phyloP scores from a whole-genome alignment of 2,797 vertebrate genomes.

The Numenius phaeopus region DNA sequence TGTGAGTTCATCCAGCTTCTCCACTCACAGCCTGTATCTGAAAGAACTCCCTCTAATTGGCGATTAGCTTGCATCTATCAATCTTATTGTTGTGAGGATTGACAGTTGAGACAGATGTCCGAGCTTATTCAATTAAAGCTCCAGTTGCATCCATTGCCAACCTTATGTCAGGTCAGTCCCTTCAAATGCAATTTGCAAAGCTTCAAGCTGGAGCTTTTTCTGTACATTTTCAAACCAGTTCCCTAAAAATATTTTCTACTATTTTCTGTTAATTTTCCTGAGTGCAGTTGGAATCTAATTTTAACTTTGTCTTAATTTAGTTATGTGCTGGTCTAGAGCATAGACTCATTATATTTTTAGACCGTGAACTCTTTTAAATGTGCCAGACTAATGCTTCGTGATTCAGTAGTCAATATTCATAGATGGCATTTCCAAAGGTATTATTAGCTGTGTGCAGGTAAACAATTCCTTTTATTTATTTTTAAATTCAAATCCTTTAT shows the following conservation, averaged over 20 bases:
- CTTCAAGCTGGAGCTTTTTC: not conserved
- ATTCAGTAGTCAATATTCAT: constrained; percentile 29
- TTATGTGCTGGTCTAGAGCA: not conserved
- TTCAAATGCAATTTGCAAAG: constrained; percentile 51
- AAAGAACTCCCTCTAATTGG: constrained; percentile 42
- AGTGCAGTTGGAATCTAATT: not conserved
- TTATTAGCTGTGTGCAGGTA: constrained; percentile 43
- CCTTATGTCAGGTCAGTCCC: constrained; percentile 52
- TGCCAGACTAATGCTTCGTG: constrained; percentile 21
- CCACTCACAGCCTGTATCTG: not conserved
- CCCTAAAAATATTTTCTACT: not conserved
- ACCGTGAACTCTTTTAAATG: not conserved
- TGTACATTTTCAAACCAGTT: not conserved
- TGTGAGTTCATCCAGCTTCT: not conserved
- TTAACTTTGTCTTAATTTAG: constrained; percentile 8
- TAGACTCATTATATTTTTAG: not conserved
- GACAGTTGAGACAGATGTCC: constrained; percentile 66
- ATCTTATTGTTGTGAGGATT: constrained; percentile 50
- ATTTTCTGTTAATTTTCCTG: not conserved
- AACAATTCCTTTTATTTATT: constrained; percentile 61
- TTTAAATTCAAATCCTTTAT: constrained; percentile 51
- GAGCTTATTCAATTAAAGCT: constrained; percentile 56
- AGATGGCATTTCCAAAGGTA: constrained; percentile 38
- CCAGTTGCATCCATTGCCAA: constrained; percentile 51
- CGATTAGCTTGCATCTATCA: constrained; percentile 62